Percentiles rank a stretch among this genome's conserved stretches.
These are phyloP conservation scores for Odontamblyopus lacepedii DNA, from an alignment of 2,797 vertebrate genomes.

Conservation along the genomic window DNA sequence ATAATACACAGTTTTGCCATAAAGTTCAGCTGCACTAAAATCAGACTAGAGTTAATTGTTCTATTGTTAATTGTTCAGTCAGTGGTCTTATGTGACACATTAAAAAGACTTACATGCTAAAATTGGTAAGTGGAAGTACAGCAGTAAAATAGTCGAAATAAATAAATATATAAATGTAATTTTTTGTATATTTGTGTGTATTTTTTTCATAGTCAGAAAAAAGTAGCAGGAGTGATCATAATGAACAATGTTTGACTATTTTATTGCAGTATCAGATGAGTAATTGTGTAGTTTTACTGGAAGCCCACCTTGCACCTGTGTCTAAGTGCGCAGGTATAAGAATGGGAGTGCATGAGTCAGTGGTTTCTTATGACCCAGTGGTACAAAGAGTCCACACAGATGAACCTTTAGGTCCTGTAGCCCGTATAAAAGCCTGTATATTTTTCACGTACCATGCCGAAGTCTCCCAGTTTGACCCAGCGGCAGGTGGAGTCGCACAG, in stretches of 20 bases:
- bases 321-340: neutral
- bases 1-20: too few relatives aligned
- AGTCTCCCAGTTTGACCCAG: conserved; percentile 89
- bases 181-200: too few relatives aligned
- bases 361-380: neutral
- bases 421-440: too few relatives aligned
- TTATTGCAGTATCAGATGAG: neutral
- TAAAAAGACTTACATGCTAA: too few relatives aligned
- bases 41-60: too few relatives aligned
- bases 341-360: neutral
- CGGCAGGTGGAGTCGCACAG: conserved; percentile 83
- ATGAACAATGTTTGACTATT: neutral
- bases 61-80: too few relatives aligned
- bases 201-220: too few relatives aligned
- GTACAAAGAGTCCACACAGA: neutral
- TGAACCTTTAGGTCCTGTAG: neutral
- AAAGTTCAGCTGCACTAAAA: too few relatives aligned
- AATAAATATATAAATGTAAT: too few relatives aligned
- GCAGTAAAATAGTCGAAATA: too few relatives aligned
- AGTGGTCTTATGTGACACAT: too few relatives aligned
- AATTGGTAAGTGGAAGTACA: too few relatives aligned
- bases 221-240: neutral
- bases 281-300: neutral
- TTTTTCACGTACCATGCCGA: conserved; percentile 81
- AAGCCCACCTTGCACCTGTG: neutral